Base-by-base conservation (phyloP, 2,888 invertebrate species). In the Chrysina gloriosa region DNA sequence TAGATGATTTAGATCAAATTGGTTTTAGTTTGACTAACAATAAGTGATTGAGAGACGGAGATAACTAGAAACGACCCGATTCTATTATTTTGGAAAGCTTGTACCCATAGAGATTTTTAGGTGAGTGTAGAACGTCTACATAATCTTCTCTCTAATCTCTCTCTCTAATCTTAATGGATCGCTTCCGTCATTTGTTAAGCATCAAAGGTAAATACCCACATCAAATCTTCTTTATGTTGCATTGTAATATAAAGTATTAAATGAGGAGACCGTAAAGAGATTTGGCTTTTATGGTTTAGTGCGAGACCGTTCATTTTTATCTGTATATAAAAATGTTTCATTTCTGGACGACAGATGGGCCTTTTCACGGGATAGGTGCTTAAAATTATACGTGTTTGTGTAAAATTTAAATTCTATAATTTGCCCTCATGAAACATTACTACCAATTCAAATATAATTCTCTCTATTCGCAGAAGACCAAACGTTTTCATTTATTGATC, bases 241-340 rank as follows among this genome's bases (percentile, higher is more conserved):
- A 21, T 34, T 14, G 23, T 36, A 36, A 36, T 36, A 16, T 23
- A 39, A 39, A 36, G 34, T 23, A 39, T 36, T 58, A 63, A 63
- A 47, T 63, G 14, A 31, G 14, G 25, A 47, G 3, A 42, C 7
- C 27, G 29, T 45, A 45, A 63, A 63, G 19, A 14, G 45, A 63
- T 63, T 63, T 63, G 9, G 23, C 9, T 42, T 63, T 63, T 63
- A 47, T 29, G 31, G 16, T 31, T 16, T 31, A 5, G 6, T 19
- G 9, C 31, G 52, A 16, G 14, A 29, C 16, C 31, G 19, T 9
- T 21, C 9, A 29, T 31, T 54, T 54, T 31, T 50, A 54, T 31
- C 29, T 29, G 16, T 54, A 7, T 31, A 29, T 54, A 54, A 31
- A 52, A 54, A 54, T 54, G 16, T 54, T 54, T 54, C 14, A 54